phyloP scores from a whole-genome alignment of 2,797 vertebrate genomes.

The Cryptoprocta ferox region DNA sequence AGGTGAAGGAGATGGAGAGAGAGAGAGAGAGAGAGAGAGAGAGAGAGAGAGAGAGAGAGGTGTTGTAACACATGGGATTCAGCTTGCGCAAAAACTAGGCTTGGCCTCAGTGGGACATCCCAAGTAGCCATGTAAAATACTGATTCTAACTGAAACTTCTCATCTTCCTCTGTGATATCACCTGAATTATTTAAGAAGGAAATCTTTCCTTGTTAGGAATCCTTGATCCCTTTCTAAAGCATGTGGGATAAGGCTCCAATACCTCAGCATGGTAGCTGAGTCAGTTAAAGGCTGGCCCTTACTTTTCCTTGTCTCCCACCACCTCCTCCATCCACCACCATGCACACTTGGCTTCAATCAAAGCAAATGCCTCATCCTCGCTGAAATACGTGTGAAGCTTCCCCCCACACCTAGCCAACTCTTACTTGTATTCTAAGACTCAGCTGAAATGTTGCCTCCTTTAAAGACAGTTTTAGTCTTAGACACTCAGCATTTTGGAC shows the following conservation, averaged over 20 bases:
- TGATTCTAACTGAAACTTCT: background rate
- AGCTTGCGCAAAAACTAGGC: background rate
- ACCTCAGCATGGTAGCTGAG: background rate
- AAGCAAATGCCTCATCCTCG: background rate
- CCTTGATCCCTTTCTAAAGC: background rate
- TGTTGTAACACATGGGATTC: background rate
- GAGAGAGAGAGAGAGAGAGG: background rate
- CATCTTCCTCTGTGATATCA: background rate
- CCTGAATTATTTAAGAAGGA: background rate
- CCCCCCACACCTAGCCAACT: background rate
- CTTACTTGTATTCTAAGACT: background rate
- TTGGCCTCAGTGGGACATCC: background rate
- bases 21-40: background rate
- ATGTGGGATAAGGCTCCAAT: background rate
- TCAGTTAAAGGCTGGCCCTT: background rate
- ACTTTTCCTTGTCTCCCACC: background rate
- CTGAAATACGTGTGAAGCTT: background rate
- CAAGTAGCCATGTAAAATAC: background rate
- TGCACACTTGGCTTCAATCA: background rate
- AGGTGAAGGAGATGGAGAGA: background rate
- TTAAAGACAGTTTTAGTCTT: background rate
- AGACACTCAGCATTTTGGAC: background rate
- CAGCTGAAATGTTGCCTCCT: background rate
- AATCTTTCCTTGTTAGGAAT: background rate
- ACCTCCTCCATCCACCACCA: background rate